Conservation (phyloP, 1,140 invertebrate species). For the Drosophila truncata region DNA sequence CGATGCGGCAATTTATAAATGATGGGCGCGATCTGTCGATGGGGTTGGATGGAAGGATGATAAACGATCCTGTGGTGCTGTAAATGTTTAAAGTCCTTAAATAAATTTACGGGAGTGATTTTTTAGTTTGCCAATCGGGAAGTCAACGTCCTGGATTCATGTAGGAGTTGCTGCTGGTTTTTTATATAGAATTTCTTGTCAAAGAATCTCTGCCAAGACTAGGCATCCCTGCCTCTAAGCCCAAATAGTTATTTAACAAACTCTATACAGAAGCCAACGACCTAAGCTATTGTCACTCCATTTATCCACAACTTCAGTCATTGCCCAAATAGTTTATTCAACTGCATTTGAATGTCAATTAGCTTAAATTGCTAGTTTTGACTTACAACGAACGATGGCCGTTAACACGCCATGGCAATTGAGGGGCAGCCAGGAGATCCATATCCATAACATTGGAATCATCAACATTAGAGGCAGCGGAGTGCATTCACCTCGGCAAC, state of each 20-base stretch:
- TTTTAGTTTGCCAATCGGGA: constrained; percentile 3
- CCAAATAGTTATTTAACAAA: neutral
- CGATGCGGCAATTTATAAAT: constrained; percentile 78
- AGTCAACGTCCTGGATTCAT: neutral
- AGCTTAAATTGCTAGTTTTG: constrained; percentile 78
- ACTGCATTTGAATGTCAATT: constrained; percentile 84
- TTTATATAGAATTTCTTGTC: neutral
- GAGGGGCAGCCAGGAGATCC: constrained; percentile 39
- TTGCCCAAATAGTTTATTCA: constrained; percentile 67
- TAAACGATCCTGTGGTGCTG: constrained; percentile 54
- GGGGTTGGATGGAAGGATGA: constrained; percentile 45
- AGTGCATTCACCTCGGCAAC: constrained; percentile 74
- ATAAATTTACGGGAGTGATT: constrained; percentile 4
- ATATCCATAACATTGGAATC: constrained; percentile 39
- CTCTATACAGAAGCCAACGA: constrained; percentile 10
- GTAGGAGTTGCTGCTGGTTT: neutral
- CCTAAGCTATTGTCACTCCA: constrained; percentile 17
- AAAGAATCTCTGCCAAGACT: no score
- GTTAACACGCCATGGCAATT: constrained; percentile 75
- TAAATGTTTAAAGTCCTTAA: constrained; percentile 26
- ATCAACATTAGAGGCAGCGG: constrained; percentile 12
- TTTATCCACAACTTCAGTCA: constrained; percentile 5
- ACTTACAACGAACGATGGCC: constrained; percentile 66
- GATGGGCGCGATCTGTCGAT: constrained; percentile 64
- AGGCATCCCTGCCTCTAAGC: neutral